phyloP scores from a whole-genome alignment of 2,888 invertebrate species.

The Drosophila barbarae region DNA sequence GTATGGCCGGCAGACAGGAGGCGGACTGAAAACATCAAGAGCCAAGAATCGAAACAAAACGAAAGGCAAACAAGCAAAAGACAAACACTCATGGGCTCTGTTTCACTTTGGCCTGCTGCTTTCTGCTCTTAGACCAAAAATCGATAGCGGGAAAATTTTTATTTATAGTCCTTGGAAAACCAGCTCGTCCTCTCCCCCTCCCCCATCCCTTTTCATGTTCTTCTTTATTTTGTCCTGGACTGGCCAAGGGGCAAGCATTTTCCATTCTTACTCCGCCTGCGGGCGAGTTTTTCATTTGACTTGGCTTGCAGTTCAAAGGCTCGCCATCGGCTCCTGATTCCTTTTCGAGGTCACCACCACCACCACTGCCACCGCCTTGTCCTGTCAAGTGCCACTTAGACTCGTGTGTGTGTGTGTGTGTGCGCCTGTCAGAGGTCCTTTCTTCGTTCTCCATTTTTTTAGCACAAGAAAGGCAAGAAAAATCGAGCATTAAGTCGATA shows the following conservation, averaged over 20 bases:
- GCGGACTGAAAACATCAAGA: constrained; percentile 12
- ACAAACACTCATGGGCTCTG: constrained; percentile 45
- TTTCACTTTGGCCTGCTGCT: constrained; percentile 19
- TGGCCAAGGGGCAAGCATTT: constrained; percentile 51
- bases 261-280: constrained; percentile 67
- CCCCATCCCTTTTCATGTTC: constrained; percentile 3
- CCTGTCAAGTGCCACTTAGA: constrained; percentile 63
- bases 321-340: constrained; percentile 37
- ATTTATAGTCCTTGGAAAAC: constrained; percentile 60
- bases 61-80: constrained; percentile 42
- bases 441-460: constrained; percentile 29
- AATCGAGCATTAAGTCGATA: constrained; percentile 72
- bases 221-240: constrained; percentile 17
- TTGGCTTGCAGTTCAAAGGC: constrained; percentile 75
- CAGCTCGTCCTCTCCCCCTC: background rate
- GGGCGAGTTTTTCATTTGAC: constrained; percentile 70
- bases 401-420: constrained; percentile 34
- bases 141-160: constrained; percentile 68
- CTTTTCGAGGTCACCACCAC: constrained; percentile 58
- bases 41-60: constrained; percentile 34
- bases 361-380: constrained; percentile 37
- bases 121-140: constrained; percentile 49
- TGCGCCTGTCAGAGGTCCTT: constrained; percentile 67
- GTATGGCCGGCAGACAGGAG: constrained; percentile 6
- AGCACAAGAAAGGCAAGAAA: constrained; percentile 44